These are phyloP conservation scores for Lithobates pipiens DNA, from an alignment of 2,797 vertebrate genomes.

Conservation along the genomic window DNA sequence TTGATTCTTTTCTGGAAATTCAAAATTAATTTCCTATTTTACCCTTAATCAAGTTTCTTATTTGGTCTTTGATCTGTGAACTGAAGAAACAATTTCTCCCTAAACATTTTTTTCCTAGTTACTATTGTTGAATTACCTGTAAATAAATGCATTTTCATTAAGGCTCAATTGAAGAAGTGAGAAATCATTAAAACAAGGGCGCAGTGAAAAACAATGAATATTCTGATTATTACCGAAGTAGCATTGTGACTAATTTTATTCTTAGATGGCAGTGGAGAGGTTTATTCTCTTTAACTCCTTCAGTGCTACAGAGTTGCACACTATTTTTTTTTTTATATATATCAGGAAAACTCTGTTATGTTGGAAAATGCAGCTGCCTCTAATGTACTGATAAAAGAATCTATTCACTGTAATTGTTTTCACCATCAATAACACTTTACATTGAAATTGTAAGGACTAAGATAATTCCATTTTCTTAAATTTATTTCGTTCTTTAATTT, in stretches of 20 bases:
- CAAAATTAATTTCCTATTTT: constrained; percentile 10
- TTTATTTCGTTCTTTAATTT: background rate
- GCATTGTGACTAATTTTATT: constrained; percentile 38
- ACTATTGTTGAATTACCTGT: constrained; percentile 53
- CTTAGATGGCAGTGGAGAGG: constrained; percentile 12
- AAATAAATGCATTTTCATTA: constrained; percentile 60
- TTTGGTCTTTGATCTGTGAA: constrained; percentile 22
- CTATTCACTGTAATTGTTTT: background rate
- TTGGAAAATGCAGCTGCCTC: background rate
- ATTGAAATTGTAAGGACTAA: background rate
- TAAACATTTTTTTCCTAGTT: constrained; percentile 7
- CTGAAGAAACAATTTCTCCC: background rate
- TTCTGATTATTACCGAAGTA: constrained; percentile 40
- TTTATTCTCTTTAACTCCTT: constrained; percentile 29
- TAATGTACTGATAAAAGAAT: background rate
- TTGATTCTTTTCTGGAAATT: background rate
- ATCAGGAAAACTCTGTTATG: background rate
- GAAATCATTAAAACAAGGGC: constrained; percentile 52
- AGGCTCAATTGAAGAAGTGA: constrained; percentile 57
- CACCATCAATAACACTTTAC: background rate
- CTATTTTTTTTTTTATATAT: background rate
- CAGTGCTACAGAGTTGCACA: background rate
- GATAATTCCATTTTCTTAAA: background rate
- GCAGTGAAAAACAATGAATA: constrained; percentile 57
- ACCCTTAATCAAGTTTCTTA: background rate